A percentile compares a stretch with the other conserved stretches of the same genome.
Conservation (phyloP, 2,888 invertebrate genomes). For the Stenolophus ochropezus region DNA sequence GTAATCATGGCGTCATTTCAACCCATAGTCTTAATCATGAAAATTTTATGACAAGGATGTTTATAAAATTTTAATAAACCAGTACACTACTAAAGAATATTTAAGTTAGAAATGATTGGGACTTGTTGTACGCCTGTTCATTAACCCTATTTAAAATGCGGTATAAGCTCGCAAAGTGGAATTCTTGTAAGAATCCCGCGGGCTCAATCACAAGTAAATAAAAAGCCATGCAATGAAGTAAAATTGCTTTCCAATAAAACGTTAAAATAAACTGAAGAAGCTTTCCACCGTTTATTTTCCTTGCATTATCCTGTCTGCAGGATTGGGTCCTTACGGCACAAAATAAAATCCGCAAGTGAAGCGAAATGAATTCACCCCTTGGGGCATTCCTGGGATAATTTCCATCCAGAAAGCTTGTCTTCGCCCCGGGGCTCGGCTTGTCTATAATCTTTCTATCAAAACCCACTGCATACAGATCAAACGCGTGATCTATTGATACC, state of each 20-base stretch:
- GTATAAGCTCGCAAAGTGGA: background rate
- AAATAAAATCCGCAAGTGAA: constrained; percentile 40
- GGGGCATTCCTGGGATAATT: constrained; percentile 36
- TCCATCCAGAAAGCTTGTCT: constrained; percentile 17
- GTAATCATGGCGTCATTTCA: too few species aligned
- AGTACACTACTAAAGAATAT: too few species aligned
- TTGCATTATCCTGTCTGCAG: constrained; percentile 56
- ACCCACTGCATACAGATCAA: constrained; percentile 67
- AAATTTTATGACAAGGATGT: too few species aligned
- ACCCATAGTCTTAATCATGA: too few species aligned
- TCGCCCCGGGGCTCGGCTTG: constrained; percentile 16
- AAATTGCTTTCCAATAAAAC: constrained; percentile 46
- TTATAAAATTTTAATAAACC: too few species aligned
- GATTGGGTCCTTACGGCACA: background rate
- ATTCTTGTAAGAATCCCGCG: constrained; percentile 9
- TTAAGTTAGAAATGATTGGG: background rate
- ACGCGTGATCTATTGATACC: constrained; percentile 69
- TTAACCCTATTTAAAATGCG: background rate
- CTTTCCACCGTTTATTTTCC: constrained; percentile 50
- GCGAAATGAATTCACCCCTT: constrained; percentile 50
- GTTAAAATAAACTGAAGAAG: constrained; percentile 50
- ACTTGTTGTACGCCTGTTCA: background rate
- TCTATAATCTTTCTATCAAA: constrained; percentile 70
- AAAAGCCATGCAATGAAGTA: background rate
- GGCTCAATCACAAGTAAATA: background rate